phyloP scores from a whole-genome alignment of 2,113 vertebrate species.

The Prionailurus bengalensis region DNA sequence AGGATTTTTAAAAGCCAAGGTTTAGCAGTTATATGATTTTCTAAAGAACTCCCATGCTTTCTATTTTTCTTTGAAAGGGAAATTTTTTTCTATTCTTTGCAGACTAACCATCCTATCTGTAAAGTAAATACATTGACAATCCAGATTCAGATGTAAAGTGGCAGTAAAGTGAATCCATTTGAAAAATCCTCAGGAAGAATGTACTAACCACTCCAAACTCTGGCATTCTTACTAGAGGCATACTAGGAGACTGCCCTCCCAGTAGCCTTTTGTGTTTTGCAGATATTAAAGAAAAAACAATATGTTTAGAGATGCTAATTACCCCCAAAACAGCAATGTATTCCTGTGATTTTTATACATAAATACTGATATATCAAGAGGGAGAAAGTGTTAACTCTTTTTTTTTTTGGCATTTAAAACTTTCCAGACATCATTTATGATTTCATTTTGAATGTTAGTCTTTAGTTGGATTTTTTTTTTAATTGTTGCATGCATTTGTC shows the following conservation, averaged over 20 bases:
- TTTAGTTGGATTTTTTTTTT: background rate
- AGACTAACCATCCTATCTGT: background rate
- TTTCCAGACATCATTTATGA: background rate
- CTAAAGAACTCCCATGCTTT: background rate
- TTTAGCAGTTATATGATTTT: background rate
- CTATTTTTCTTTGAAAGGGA: background rate
- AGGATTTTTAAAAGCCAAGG: background rate
- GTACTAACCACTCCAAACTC: background rate
- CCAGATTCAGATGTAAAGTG: background rate
- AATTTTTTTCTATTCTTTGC: background rate
- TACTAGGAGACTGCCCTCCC: background rate
- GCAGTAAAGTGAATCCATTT: background rate
- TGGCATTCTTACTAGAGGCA: background rate
- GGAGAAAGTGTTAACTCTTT: background rate
- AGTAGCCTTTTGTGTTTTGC: background rate
- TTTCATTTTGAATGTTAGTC: conserved; percentile 31
- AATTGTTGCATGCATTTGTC: background rate
- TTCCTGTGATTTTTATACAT: conserved; percentile 18
- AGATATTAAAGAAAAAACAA: background rate
- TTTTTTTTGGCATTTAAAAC: background rate
- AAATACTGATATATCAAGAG: background rate
- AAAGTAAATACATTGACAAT: background rate
- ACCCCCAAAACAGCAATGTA: background rate
- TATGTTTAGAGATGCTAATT: background rate
- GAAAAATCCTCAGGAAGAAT: background rate